phyloP scores from a whole-genome alignment of 2,797 vertebrate species.

The Alosa sapidissima region DNA sequence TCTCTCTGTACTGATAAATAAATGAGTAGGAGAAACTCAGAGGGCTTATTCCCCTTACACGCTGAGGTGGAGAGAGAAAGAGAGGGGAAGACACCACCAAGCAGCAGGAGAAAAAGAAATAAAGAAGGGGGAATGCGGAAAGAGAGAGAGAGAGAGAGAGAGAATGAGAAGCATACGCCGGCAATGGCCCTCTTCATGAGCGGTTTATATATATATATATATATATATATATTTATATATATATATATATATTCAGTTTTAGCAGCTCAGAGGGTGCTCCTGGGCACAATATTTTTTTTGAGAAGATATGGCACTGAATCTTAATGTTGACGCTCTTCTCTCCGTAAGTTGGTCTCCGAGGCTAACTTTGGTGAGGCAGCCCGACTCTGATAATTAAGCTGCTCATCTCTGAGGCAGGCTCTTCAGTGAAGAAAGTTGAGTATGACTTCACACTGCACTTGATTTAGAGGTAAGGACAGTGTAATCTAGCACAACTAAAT shows the following conservation, averaged over 20 bases:
- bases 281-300: background rate
- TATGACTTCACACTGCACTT: background rate
- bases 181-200: background rate
- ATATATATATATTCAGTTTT: background rate
- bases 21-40: background rate
- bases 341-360: background rate
- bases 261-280: background rate
- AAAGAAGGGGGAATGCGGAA: background rate
- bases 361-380: background rate
- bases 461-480: background rate
- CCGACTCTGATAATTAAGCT: background rate
- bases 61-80: conserved; percentile 28
- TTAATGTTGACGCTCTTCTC: conserved; percentile 16
- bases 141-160: background rate
- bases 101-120: conserved; percentile 21
- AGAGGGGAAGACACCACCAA: background rate
- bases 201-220: background rate
- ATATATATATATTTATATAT: no score
- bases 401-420: background rate
- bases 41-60: conserved; percentile 12
- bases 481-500: background rate
- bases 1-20: conserved; percentile 19
- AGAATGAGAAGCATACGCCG: background rate
- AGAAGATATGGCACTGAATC: background rate
- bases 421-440: background rate